Percentiles rank a stretch among this genome's conserved stretches.
Conservation (phyloP, 1,140 invertebrate genomes). For the Drosophila mauritiana region DNA sequence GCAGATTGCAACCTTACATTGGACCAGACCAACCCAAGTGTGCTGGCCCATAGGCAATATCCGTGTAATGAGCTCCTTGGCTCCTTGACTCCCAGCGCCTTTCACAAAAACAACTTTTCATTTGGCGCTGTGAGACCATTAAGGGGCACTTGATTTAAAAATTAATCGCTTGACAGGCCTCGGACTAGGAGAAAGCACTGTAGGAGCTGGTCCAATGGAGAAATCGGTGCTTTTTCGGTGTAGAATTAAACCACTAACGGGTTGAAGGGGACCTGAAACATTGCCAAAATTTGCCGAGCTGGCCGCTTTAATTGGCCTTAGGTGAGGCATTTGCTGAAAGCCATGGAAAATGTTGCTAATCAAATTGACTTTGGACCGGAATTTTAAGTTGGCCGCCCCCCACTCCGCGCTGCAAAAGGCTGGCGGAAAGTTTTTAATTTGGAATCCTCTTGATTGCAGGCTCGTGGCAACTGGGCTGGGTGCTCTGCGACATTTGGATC, state of each 20-base stretch:
- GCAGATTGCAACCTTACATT: background rate
- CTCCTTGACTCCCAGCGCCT: background rate
- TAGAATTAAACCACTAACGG: slow-evolving; percentile 3
- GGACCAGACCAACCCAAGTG: background rate
- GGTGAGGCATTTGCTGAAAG: slow-evolving; percentile 42
- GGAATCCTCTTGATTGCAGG: slow-evolving; percentile 85
- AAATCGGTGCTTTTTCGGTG: background rate
- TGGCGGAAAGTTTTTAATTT: slow-evolving; percentile 49
- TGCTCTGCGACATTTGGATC: slow-evolving; percentile 95
- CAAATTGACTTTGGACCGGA: slow-evolving; percentile 58
- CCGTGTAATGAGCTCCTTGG: slow-evolving; percentile 16
- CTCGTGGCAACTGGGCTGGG: slow-evolving; percentile 91
- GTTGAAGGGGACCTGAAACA: background rate
- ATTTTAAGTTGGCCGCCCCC: slow-evolving; percentile 37
- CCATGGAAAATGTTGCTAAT: slow-evolving; percentile 47
- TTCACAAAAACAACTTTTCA: slow-evolving; percentile 34
- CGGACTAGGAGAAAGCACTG: slow-evolving; percentile 10
- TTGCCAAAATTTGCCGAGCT: slow-evolving; percentile 26
- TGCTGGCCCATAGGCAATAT: slow-evolving; percentile 13
- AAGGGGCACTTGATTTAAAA: slow-evolving; percentile 52
- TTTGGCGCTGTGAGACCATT: slow-evolving; percentile 35
- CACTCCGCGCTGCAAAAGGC: slow-evolving; percentile 2
- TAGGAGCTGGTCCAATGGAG: slow-evolving; percentile 20
- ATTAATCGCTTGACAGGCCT: slow-evolving; percentile 54
- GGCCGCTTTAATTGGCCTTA: slow-evolving; percentile 45